Conservation (phyloP, 37 sponge, comb jelly and placozoan species). For the Chondrilla cf. caribensis region DNA sequence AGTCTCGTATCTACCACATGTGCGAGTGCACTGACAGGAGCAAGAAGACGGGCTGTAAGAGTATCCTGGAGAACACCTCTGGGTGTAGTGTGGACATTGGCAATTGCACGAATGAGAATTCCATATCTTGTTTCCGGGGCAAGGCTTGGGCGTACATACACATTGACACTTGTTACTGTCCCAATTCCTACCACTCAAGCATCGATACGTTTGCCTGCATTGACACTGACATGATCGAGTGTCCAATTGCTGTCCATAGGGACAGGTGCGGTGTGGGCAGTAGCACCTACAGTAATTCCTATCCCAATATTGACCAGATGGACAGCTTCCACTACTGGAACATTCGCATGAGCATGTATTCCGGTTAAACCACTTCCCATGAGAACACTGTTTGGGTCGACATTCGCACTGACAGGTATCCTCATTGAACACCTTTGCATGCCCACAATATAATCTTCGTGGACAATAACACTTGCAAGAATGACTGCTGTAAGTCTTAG, state of each 20-base stretch:
- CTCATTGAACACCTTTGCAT: neutral
- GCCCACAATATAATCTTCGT: neutral
- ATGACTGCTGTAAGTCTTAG: neutral
- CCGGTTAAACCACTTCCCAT: neutral
- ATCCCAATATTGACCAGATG: neutral
- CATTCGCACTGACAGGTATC: neutral
- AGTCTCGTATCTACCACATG: neutral
- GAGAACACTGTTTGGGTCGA: neutral
- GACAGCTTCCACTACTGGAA: neutral
- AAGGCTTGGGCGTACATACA: neutral
- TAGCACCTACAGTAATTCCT: neutral
- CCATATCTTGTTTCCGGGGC: neutral
- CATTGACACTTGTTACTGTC: neutral
- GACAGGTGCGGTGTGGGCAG: neutral
- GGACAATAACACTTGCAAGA: neutral
- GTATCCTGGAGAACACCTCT: neutral
- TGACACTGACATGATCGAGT: too few relatives aligned
- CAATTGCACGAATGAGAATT: conserved; percentile 27
- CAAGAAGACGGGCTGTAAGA: neutral
- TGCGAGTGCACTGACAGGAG: neutral
- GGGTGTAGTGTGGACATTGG: neutral
- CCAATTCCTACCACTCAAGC: too few relatives aligned
- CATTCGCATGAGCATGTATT: neutral
- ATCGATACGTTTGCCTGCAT: too few relatives aligned
- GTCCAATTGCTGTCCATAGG: neutral